phyloP scores from a whole-genome alignment of 2,113 vertebrate genomes.

The Pteropus alecto region DNA sequence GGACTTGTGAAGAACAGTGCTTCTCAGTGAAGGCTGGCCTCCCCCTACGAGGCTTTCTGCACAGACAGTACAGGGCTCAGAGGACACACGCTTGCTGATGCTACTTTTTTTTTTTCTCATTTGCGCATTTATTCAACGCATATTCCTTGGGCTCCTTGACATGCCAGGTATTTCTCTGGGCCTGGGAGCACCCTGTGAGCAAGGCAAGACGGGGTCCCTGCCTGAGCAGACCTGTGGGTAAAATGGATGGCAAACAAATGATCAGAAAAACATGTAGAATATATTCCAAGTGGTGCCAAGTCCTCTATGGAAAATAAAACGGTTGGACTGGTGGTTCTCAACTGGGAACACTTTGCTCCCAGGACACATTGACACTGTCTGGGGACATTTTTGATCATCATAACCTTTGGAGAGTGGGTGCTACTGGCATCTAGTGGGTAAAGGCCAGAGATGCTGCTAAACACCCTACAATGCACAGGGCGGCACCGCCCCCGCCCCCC shows the following conservation, averaged over 20 bases:
- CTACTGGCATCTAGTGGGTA: no score
- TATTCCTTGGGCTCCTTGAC: background rate
- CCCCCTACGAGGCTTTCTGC: background rate
- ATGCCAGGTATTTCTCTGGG: background rate
- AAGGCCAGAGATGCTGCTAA: background rate
- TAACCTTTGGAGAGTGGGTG: background rate
- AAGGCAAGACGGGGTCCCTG: background rate
- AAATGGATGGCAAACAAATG: background rate
- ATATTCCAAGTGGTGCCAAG: background rate
- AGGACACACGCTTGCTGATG: rapidly evolving
- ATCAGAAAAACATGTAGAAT: background rate
- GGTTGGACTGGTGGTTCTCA: background rate
- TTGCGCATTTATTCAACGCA: background rate
- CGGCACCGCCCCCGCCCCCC: no score
- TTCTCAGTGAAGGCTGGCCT: background rate
- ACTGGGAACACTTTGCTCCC: background rate
- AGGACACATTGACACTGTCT: background rate
- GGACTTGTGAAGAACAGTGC: background rate
- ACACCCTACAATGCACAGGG: background rate
- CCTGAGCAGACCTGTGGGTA: rapidly evolving
- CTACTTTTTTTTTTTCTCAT: background rate
- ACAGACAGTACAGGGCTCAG: background rate
- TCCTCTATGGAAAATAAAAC: background rate
- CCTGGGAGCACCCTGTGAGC: background rate
- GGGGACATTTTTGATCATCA: background rate